Conservation (phyloP, 1,140 invertebrate genomes). For the Heliconius hermathena region DNA sequence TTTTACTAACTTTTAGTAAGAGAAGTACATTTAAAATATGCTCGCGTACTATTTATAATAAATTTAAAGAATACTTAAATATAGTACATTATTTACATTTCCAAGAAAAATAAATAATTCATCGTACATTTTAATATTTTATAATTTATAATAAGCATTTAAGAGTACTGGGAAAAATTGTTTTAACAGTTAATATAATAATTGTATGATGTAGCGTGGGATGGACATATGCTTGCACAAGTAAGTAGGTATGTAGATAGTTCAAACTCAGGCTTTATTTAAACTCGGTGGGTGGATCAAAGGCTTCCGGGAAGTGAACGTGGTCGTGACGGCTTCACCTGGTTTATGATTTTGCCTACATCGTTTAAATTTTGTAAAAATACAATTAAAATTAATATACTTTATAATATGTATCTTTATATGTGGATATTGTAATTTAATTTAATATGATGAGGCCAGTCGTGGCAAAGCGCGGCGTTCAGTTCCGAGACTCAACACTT, state of each 20-base stretch:
- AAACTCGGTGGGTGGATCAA: conserved; percentile 32
- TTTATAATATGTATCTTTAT: neutral
- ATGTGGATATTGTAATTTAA: too few species aligned
- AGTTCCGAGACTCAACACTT: too few species aligned
- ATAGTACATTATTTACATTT: too few species aligned
- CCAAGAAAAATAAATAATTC: too few species aligned
- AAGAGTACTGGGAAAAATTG: neutral
- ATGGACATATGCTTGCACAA: neutral
- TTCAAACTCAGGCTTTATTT: conserved; percentile 22
- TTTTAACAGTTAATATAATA: neutral
- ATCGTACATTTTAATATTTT: too few species aligned
- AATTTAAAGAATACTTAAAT: too few species aligned
- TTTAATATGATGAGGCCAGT: too few species aligned
- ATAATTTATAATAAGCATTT: neutral
- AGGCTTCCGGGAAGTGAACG: conserved; percentile 42
- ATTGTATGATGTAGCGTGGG: neutral
- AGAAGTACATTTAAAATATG: neutral
- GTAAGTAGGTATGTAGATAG: neutral
- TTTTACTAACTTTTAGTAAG: neutral
- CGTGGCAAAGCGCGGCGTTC: too few species aligned
- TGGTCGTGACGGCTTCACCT: conserved; percentile 33
- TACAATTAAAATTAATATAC: neutral
- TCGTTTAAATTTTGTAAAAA: neutral
- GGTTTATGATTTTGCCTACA: conserved; percentile 3
- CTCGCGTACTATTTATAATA: neutral